A percentile compares a stretch with the other conserved stretches of the same genome.
Conservation (phyloP, 1,140 invertebrate genomes). For the Antheraea mylitta region DNA sequence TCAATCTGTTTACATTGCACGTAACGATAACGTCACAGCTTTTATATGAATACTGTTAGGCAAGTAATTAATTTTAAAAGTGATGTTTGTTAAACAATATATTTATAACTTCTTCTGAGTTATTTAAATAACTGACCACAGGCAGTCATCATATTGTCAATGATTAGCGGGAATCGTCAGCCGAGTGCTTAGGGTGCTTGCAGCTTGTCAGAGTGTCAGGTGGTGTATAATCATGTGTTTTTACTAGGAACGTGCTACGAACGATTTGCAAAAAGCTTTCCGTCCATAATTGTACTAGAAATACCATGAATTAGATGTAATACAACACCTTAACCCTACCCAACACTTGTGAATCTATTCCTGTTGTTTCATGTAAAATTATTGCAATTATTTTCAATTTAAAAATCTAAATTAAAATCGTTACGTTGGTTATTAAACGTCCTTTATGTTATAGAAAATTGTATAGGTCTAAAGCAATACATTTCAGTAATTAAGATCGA, state of each 20-base stretch:
- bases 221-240: not conserved
- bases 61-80: no score
- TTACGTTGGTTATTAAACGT: not conserved
- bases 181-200: constrained; percentile 1
- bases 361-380: no score
- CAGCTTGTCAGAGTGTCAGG: not conserved
- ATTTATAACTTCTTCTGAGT: not conserved
- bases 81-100: not conserved
- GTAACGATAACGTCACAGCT: not conserved
- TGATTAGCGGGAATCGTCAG: not conserved
- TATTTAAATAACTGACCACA: not conserved
- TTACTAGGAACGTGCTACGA: not conserved
- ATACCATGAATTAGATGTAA: constrained; percentile 10
- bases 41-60: no score
- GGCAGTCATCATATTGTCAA: not conserved
- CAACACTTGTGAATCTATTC: no score
- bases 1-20: not conserved
- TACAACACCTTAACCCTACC: no score
- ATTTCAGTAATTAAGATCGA: constrained; percentile 49
- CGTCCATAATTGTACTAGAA: not conserved
- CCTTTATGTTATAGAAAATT: constrained; percentile 5
- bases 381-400: no score
- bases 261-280: not conserved
- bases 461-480: constrained; percentile 20
- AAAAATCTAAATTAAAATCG: not conserved